These are phyloP conservation scores for Palaemon carinicauda DNA, from an alignment of 1,140 invertebrate genomes.

Conservation along the genomic window DNA sequence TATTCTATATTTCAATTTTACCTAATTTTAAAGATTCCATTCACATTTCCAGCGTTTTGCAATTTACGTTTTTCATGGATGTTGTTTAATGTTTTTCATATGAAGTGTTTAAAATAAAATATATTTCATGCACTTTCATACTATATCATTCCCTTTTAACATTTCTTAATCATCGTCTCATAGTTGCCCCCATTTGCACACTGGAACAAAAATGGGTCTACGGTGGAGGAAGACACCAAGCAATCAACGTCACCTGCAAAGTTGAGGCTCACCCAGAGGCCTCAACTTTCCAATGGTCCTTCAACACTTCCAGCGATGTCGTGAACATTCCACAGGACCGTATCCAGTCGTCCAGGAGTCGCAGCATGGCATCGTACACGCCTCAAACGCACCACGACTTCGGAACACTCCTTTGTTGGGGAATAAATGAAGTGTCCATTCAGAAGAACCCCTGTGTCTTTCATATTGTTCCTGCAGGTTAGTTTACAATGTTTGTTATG, in stretches of 20 bases:
- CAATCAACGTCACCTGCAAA: slow-evolving; percentile 50
- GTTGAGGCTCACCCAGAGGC: slow-evolving; percentile 46
- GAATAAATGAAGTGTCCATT: slow-evolving; percentile 73
- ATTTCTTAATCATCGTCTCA: too few relatives aligned
- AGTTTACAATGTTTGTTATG: background rate
- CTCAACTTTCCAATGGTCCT: slow-evolving; percentile 49
- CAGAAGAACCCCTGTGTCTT: slow-evolving; percentile 75
- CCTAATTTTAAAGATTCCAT: too few relatives aligned
- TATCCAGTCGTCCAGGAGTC: background rate
- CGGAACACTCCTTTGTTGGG: slow-evolving; percentile 73
- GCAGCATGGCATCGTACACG: slow-evolving; percentile 73
- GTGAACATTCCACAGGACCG: slow-evolving; percentile 34
- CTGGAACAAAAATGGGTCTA: slow-evolving; percentile 52
- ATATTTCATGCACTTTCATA: too few relatives aligned
- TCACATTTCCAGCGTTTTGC: too few relatives aligned
- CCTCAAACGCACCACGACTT: slow-evolving; percentile 82
- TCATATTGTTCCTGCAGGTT: slow-evolving; percentile 70
- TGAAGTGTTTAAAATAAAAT: too few relatives aligned
- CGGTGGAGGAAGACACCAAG: slow-evolving; percentile 40
- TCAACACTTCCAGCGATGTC: slow-evolving; percentile 54
- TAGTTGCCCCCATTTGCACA: slow-evolving; percentile 50
- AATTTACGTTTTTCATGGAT: too few relatives aligned
- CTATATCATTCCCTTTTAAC: too few relatives aligned
- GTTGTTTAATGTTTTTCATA: too few relatives aligned
- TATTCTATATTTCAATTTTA: too few relatives aligned